Base-by-base conservation (phyloP, 2,797 vertebrate genomes). In the Okamejei kenojei region DNA sequence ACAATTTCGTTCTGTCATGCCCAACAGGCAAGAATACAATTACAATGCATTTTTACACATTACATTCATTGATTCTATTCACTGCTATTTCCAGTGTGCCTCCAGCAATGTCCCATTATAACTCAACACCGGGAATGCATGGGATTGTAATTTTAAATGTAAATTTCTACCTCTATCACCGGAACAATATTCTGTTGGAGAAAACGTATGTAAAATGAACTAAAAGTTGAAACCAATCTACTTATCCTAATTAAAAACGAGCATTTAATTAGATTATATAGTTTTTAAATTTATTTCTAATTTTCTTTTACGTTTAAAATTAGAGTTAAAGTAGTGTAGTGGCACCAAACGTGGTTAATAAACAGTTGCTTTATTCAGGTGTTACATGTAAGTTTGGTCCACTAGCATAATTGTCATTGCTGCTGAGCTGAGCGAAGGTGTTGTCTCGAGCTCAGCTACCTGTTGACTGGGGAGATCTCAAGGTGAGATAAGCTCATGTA, bases 1-100 rank as follows among this genome's bases (percentile, higher is more conserved):
- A 88, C 84, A 68, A 88, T 88, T 68, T 88, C 32, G 35, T 88
- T 32, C 84, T 63, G 1, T n/a, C 35, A 88, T 88, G 38, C 84
- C 84, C 84, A 88, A 68, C 35, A 68, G 84, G 63, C 84, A 88
- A 63, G n/a, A 88, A 68, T 68, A 88, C 84, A 88, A 88, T 88
- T 88, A 68, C 84, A 65, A 88, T 68, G 84, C 84, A 68, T 88
- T 88, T 68, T 88, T 15, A 88, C 84, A 35, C 84, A 88, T 86
- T 86, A 86, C 13, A 65, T 86, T n/a, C 13, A n/a, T 88, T 88
- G 84, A 88, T 88, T 63, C 77, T 32, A 88, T 35, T 88, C 63
- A 88, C 65, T 88, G 84, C 63, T n/a, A 88, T 68, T 88, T 88
- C 17, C 63, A 88, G n/a, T 23, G 17, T 32, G 63, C 84, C 61